These are phyloP conservation scores for Ommatoiulus sabulosus DNA, from an alignment of 2,888 invertebrate species.

Conservation along the genomic window DNA sequence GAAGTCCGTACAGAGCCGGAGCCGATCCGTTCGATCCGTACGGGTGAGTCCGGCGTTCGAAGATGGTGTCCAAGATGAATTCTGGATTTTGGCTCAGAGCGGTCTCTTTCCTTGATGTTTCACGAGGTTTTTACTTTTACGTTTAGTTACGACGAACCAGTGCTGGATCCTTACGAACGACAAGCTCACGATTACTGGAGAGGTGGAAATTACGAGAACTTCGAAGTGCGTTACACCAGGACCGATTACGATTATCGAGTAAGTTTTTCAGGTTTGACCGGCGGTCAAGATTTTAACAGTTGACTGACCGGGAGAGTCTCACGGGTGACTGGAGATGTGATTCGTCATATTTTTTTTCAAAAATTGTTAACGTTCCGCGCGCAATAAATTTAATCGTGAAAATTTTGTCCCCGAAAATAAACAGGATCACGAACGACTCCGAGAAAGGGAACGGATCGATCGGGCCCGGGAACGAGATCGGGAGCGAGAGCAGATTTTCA, in stretches of 20 bases:
- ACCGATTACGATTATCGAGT: conserved; percentile 58
- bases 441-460: conserved; percentile 49
- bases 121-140: no score
- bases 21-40: conserved; percentile 56
- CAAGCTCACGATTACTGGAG: conserved; percentile 60
- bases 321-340: no score
- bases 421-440: conserved; percentile 47
- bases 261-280: conserved; percentile 17
- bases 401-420: no score
- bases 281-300: background rate
- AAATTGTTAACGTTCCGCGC: no score
- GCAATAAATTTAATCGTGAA: no score
- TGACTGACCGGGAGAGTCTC: no score
- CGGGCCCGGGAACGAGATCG: conserved; percentile 42
- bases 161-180: conserved; percentile 59
- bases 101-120: background rate
- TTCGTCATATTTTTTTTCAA: no score
- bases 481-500: conserved; percentile 49
- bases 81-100: background rate
- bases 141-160: conserved; percentile 59
- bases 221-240: conserved; percentile 66
- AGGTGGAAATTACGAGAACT: conserved; percentile 66
- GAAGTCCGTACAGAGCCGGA: conserved; percentile 57
- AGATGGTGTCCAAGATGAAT: no score
- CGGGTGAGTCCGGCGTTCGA: conserved; percentile 50